A percentile compares a stretch with the other conserved stretches of the same genome.
Conservation (phyloP, 1,140 invertebrate genomes). For the Drosophila eugracilis region DNA sequence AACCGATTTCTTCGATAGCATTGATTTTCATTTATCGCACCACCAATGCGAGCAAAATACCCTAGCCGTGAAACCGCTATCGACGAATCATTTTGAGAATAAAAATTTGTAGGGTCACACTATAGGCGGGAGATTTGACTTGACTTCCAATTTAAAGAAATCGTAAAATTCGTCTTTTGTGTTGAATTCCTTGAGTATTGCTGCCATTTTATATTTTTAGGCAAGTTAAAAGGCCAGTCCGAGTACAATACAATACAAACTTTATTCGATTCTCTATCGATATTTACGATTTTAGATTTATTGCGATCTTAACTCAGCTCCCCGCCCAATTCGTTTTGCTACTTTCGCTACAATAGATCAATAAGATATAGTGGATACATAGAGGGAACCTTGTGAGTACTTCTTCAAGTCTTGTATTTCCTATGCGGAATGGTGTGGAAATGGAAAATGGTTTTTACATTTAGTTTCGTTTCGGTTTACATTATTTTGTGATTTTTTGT, state of each 20-base stretch:
- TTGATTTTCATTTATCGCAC: no score
- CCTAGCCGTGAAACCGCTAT: no score
- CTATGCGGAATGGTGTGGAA: constrained; percentile 64
- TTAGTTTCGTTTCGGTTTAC: constrained; percentile 30
- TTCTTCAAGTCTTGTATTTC: constrained; percentile 66
- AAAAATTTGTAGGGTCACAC: no score
- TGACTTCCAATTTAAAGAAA: no score
- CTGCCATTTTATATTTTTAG: no score
- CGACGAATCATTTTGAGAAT: no score
- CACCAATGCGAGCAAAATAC: no score
- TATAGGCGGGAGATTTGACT: not conserved
- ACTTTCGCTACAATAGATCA: constrained; percentile 40
- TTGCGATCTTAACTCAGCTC: constrained; percentile 31
- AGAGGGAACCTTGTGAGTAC: constrained; percentile 44
- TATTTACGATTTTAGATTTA: constrained; percentile 19
- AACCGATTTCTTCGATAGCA: no score
- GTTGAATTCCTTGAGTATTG: no score
- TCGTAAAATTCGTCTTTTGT: no score
- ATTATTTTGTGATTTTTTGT: constrained; percentile 29
- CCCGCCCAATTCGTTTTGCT: constrained; percentile 43
- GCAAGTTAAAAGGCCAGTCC: not conserved
- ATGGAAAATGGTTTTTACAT: constrained; percentile 37
- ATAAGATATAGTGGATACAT: constrained; percentile 38
- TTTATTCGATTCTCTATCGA: constrained; percentile 11
- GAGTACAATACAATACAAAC: constrained; percentile 18